Conservation (phyloP, 2,888 invertebrate genomes). For the Diplolepis rosae region DNA sequence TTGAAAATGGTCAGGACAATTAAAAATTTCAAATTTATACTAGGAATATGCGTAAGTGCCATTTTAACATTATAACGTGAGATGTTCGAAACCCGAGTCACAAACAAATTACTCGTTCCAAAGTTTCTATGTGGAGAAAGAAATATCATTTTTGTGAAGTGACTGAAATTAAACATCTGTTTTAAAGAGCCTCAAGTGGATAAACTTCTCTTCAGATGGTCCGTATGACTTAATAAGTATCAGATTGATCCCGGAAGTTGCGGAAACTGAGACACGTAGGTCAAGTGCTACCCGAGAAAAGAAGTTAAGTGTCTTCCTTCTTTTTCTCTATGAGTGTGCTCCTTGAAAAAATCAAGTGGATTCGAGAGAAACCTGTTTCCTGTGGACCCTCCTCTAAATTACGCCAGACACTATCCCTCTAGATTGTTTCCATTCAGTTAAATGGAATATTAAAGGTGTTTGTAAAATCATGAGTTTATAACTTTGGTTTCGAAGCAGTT, state of each 20-base stretch:
- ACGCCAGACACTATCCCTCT: slow-evolving; percentile 26
- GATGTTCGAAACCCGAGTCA: no score
- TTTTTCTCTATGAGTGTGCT: slow-evolving; percentile 21
- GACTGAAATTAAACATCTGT: slow-evolving; percentile 4
- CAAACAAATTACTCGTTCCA: neutral
- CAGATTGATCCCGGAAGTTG: slow-evolving; percentile 20
- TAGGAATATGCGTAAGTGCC: no score
- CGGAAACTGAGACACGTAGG: slow-evolving; percentile 15
- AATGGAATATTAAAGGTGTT: slow-evolving; percentile 29
- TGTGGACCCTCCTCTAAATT: slow-evolving; percentile 28
- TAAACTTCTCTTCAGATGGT: slow-evolving; percentile 15
- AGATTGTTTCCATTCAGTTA: slow-evolving; percentile 26
- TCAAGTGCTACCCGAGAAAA: slow-evolving; percentile 2
- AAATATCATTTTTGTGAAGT: neutral
- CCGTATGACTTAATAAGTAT: slow-evolving; percentile 11
- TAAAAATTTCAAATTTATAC: no score
- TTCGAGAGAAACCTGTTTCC: slow-evolving; percentile 29
- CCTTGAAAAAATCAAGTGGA: slow-evolving; percentile 29
- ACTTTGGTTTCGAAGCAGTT: neutral
- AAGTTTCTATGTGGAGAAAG: neutral
- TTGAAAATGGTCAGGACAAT: no score
- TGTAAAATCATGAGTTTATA: slow-evolving; percentile 23
- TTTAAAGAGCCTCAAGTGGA: neutral
- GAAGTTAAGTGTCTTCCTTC: slow-evolving; percentile 14
- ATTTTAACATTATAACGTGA: no score